Evolutionary conservation across 2,888 invertebrate species (phyloP).

Genomic region (Liodrosophila aerea): DNA sequence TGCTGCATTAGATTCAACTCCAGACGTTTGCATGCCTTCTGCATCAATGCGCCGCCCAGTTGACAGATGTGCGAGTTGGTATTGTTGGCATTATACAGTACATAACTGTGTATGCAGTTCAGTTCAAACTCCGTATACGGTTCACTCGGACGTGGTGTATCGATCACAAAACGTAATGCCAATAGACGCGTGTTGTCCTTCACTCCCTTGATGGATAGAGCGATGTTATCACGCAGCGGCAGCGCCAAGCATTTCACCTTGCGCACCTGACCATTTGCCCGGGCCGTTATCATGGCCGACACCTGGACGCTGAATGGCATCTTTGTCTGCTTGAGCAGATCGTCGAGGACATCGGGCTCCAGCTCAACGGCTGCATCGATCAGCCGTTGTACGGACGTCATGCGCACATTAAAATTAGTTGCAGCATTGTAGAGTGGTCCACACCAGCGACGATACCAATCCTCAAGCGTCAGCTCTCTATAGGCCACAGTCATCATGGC

Average conservation of each 20-base stretch:
- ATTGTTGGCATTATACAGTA: conserved; percentile 87
- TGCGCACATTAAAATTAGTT: conserved; percentile 48
- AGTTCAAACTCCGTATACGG: conserved; percentile 86
- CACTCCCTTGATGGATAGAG: conserved; percentile 83
- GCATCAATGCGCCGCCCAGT: conserved; percentile 86
- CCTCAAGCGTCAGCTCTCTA: conserved; percentile 76
- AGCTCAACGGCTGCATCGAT: conserved; percentile 78
- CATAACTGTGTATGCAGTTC: conserved; percentile 85
- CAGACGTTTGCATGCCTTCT: conserved; percentile 85
- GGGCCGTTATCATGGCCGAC: conserved; percentile 79
- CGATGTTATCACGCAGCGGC: conserved; percentile 74
- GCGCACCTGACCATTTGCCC: conserved; percentile 82
- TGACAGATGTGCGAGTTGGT: conserved; percentile 82
- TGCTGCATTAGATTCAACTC: conserved; percentile 82
- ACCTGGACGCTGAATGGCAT: conserved; percentile 79
- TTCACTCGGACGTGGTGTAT: conserved; percentile 89
- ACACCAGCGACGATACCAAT: conserved; percentile 84
- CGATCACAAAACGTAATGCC: conserved; percentile 87
- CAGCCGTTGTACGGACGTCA: conserved; percentile 70
- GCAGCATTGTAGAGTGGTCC: conserved; percentile 62
- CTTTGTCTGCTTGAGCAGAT: conserved; percentile 52
- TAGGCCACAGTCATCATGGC: conserved; percentile 83
- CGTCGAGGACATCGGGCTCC: conserved; percentile 63
- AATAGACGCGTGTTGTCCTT: conserved; percentile 86
- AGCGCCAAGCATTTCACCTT: not conserved